phyloP scores from a whole-genome alignment of 2,797 vertebrate genomes.

The Pangasius larnaudii region DNA sequence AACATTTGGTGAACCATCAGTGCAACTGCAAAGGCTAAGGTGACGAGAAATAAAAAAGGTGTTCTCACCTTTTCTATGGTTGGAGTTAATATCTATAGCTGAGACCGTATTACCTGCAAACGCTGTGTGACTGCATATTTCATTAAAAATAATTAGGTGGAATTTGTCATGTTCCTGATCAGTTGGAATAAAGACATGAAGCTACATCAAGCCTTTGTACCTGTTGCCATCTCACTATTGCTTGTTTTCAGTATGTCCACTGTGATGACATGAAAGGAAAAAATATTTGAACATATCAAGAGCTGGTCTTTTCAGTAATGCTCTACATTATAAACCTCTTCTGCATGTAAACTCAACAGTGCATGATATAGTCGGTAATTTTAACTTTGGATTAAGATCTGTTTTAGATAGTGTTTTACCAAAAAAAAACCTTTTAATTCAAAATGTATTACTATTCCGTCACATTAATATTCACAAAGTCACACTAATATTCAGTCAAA shows the following conservation, averaged over 20 bases:
- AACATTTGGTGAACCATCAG: background rate
- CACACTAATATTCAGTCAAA: background rate
- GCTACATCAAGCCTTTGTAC: background rate
- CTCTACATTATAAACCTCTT: background rate
- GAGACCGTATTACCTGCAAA: background rate
- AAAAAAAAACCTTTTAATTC: background rate
- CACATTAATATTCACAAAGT: too few relatives aligned
- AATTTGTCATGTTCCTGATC: background rate
- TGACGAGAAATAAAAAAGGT: background rate
- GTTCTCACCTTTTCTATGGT: background rate
- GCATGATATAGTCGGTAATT: background rate
- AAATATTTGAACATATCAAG: background rate
- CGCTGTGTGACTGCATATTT: background rate
- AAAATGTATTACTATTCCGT: too few relatives aligned
- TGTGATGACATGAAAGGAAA: background rate
- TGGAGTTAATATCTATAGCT: background rate
- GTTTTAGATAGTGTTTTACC: background rate
- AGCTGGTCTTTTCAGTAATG: background rate
- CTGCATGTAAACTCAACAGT: background rate
- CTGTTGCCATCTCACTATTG: background rate
- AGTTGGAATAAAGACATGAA: background rate
- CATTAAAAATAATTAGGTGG: background rate
- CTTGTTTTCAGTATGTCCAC: background rate
- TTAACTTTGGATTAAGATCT: background rate
- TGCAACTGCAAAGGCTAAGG: background rate